Evolutionary conservation across 2,797 vertebrate species (phyloP).

Genomic region (Pseudopleuronectes americanus): DNA sequence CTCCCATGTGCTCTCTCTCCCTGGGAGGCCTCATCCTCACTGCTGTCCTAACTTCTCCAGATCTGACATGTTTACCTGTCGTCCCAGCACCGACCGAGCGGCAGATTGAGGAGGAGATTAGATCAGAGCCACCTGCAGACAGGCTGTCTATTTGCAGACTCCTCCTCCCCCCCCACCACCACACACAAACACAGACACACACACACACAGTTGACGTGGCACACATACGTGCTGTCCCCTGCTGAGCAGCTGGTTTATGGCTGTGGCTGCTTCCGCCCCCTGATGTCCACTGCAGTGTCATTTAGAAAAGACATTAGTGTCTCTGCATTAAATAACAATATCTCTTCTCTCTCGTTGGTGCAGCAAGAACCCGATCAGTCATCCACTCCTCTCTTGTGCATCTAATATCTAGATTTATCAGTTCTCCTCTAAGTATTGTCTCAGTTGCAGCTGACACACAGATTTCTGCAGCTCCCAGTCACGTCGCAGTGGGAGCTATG

Average conservation of each 20-base stretch:
- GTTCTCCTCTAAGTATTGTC: not conserved
- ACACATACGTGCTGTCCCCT: conserved; percentile 34
- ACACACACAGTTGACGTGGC: not conserved
- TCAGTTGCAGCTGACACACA: not conserved
- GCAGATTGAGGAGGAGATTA: conserved; percentile 57
- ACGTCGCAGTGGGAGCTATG: conserved; percentile 29
- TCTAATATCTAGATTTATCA: not conserved
- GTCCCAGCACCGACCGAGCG: conserved; percentile 31
- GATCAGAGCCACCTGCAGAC: conserved; percentile 38
- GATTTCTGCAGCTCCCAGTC: conserved; percentile 8
- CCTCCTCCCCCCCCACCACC: not conserved
- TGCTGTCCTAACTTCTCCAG: conserved; percentile 17
- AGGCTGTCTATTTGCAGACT: conserved; percentile 29
- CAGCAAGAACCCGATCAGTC: not conserved
- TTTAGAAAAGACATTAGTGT: not conserved
- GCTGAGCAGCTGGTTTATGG: conserved; percentile 31
- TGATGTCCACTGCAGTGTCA: conserved; percentile 5
- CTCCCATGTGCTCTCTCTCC: no score
- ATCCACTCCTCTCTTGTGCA: not conserved
- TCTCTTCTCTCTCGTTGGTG: no score
- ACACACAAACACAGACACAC: no score
- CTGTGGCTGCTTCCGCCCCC: conserved; percentile 19
- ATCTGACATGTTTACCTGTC: conserved; percentile 35
- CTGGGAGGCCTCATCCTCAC: not conserved
- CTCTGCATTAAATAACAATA: no score